phyloP scores from a whole-genome alignment of 2,797 vertebrate species.

The Parauchenoglanis ngamensis region DNA sequence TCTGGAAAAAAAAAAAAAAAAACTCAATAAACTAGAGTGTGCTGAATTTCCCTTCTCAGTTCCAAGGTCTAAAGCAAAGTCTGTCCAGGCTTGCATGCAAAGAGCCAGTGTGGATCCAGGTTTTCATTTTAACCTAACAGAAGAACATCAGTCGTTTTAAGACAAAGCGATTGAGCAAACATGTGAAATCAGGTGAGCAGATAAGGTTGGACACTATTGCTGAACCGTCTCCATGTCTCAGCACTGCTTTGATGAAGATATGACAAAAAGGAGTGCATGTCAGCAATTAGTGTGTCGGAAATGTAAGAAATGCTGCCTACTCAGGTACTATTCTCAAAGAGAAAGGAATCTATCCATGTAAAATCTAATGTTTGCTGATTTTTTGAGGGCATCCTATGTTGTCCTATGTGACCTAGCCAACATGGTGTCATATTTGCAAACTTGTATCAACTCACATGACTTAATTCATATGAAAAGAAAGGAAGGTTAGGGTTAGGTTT shows the following conservation, averaged over 20 bases:
- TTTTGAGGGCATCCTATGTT: not conserved
- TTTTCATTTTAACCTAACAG: constrained; percentile 11
- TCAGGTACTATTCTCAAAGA: not conserved
- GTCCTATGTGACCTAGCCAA: not conserved
- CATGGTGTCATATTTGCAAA: not conserved
- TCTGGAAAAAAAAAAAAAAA: constrained; percentile 62
- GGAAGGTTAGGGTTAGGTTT: not conserved
- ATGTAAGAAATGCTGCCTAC: not conserved
- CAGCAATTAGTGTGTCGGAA: constrained; percentile 46
- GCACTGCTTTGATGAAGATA: constrained; percentile 51
- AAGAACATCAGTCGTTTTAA: constrained; percentile 1
- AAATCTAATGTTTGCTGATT: not conserved
- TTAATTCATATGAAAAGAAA: not conserved
- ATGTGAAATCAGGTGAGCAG: not conserved
- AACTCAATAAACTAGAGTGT: constrained; percentile 74
- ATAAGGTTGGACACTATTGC: not conserved
- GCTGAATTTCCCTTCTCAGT: constrained; percentile 60
- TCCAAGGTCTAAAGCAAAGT: constrained; percentile 46
- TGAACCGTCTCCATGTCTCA: not conserved
- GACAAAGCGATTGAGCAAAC: not conserved
- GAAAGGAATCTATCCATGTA: not conserved
- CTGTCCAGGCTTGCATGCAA: not conserved
- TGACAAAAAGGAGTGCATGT: constrained; percentile 59
- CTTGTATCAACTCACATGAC: not conserved
- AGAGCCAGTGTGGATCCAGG: not conserved